phyloP scores from a whole-genome alignment of 2,888 invertebrate genomes.

The Morinoia aosen region DNA sequence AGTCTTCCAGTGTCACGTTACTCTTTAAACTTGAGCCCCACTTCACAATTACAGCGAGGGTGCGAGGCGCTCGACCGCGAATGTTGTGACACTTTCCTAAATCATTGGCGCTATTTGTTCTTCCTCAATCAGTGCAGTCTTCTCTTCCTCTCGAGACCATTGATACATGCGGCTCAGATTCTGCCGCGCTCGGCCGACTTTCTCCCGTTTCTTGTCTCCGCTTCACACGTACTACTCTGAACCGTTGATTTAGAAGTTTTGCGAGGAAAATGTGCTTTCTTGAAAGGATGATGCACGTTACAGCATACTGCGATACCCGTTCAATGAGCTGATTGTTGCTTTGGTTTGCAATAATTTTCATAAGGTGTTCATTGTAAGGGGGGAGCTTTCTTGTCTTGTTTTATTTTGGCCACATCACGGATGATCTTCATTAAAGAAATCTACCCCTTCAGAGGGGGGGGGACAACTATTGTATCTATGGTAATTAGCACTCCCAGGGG shows the following conservation, averaged over 20 bases:
- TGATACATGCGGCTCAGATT: not conserved
- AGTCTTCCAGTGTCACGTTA: not conserved
- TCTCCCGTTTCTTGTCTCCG: not conserved
- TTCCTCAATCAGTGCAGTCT: slow-evolving; percentile 18
- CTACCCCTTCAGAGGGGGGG: no score
- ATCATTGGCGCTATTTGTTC: slow-evolving; percentile 45
- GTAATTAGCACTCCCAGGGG: no score
- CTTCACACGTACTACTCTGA: not conserved
- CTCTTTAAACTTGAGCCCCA: slow-evolving; percentile 26
- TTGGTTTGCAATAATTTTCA: not conserved
- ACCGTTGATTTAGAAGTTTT: not conserved
- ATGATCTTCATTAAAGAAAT: no score
- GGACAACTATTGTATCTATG: no score
- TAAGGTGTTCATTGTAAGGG: no score
- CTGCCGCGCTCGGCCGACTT: not conserved
- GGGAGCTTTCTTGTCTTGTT: no score
- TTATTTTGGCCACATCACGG: no score
- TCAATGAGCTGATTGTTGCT: not conserved
- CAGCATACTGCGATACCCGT: not conserved
- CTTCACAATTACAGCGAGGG: slow-evolving; percentile 35
- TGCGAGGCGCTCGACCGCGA: slow-evolving; percentile 28
- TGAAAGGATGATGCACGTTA: not conserved
- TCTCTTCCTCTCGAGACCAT: not conserved
- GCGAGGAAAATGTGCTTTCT: not conserved
- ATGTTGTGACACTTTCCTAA: slow-evolving; percentile 50